Evolutionary conservation across 1,140 invertebrate species (phyloP).

Genomic region (Hylyphantes graminicola): DNA sequence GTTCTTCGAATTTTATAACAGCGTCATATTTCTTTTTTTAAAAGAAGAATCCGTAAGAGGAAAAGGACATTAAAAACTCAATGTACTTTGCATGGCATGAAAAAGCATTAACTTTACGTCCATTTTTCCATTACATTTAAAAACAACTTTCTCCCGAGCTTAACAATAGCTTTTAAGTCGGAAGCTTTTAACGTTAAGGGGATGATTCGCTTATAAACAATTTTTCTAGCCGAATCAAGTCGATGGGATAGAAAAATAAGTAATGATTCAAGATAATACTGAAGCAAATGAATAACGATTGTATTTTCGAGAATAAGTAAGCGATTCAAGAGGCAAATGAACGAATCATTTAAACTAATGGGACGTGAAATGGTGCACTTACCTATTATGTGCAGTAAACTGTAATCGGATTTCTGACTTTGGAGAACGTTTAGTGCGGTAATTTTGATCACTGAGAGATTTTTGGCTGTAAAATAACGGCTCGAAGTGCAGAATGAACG

Average conservation of each 20-base stretch:
- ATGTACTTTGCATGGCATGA: not conserved
- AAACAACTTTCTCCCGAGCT: too few species aligned
- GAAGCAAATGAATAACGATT: too few species aligned
- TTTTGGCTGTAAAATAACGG: slow-evolving; percentile 71
- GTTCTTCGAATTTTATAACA: too few species aligned
- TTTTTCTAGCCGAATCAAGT: not conserved
- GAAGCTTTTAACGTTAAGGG: slow-evolving; percentile 12
- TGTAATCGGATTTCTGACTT: slow-evolving; percentile 60
- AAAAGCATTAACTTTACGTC: not conserved
- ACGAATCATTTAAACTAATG: slow-evolving; percentile 20
- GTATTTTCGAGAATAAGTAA: not conserved
- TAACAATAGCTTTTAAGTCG: too few species aligned
- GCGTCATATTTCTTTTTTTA: too few species aligned
- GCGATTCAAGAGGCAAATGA: slow-evolving; percentile 3
- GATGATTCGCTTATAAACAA: not conserved
- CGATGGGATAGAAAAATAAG: not conserved
- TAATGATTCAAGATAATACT: too few species aligned
- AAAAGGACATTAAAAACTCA: not conserved
- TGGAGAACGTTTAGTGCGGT: slow-evolving; percentile 65
- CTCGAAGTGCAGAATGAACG: slow-evolving; percentile 72
- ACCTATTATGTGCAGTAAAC: slow-evolving; percentile 70
- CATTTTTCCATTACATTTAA: not conserved
- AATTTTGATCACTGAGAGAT: slow-evolving; percentile 68
- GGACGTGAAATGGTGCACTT: slow-evolving; percentile 31
- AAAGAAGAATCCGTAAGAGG: not conserved